phyloP scores from a whole-genome alignment of 2,113 vertebrate species.

The Anseranas semipalmata region DNA sequence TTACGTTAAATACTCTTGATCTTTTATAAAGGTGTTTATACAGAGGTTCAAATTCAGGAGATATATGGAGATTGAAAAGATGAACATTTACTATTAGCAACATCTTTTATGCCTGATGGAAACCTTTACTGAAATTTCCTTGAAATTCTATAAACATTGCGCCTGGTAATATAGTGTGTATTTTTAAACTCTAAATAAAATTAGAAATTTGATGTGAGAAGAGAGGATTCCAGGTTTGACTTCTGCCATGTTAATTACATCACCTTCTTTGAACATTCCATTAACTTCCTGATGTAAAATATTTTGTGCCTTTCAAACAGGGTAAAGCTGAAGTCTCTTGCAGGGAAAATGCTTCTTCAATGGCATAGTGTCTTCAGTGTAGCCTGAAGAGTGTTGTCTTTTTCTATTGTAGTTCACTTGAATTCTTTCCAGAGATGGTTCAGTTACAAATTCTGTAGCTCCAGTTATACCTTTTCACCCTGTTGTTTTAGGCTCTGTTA shows the following conservation, averaged over 20 bases:
- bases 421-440: neutral
- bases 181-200: neutral
- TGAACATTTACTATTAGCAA: neutral
- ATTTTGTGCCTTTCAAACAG: neutral
- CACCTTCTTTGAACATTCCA: neutral
- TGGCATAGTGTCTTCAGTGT: neutral
- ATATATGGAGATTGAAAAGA: neutral
- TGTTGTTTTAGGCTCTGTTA: neutral
- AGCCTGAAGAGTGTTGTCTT: neutral
- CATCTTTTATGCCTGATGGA: neutral
- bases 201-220: neutral
- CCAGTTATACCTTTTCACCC: neutral
- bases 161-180: neutral
- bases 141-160: neutral
- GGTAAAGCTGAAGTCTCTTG: neutral
- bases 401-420: neutral
- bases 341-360: neutral
- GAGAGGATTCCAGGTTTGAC: neutral
- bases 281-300: neutral
- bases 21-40: neutral
- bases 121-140: neutral
- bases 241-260: neutral
- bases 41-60: neutral
- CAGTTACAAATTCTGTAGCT: neutral
- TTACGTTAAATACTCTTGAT: neutral